A percentile compares a stretch with the other conserved stretches of the same genome.
Evolutionary conservation across 2,888 invertebrate species (phyloP).

Genomic region (Metellina segmentata): DNA sequence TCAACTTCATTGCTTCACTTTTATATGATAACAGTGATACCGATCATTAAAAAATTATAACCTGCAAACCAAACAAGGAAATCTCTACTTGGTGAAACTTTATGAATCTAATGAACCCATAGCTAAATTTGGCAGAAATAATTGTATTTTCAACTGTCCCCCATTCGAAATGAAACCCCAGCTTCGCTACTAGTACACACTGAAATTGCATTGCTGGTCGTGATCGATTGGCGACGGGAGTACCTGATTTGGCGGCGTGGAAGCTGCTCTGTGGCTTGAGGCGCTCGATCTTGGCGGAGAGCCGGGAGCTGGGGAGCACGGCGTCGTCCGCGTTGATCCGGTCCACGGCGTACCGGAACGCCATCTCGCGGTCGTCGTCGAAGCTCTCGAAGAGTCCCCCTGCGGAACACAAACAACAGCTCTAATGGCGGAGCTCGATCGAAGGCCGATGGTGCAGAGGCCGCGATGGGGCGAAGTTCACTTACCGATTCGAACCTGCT

Average conservation of each 20-base stretch:
- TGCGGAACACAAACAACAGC: constrained; percentile 33
- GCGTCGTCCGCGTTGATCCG: constrained; percentile 89
- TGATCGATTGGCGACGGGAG: neutral
- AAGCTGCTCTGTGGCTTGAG: constrained; percentile 75
- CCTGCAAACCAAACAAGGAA: too few relatives aligned
- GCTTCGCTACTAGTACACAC: neutral
- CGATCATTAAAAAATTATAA: too few relatives aligned
- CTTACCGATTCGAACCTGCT: constrained; percentile 67
- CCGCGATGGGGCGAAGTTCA: neutral
- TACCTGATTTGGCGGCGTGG: constrained; percentile 74
- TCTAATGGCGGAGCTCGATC: neutral
- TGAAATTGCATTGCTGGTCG: neutral
- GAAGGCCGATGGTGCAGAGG: neutral
- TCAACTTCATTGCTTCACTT: too few relatives aligned
- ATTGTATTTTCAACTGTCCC: too few relatives aligned
- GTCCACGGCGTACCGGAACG: constrained; percentile 95
- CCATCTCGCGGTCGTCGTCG: constrained; percentile 85
- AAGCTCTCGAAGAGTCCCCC: constrained; percentile 78
- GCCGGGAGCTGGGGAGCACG: constrained; percentile 83
- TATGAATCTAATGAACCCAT: too few relatives aligned
- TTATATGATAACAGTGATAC: too few relatives aligned
- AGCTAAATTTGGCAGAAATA: too few relatives aligned
- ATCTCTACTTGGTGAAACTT: too few relatives aligned
- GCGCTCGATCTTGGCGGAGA: constrained; percentile 65
- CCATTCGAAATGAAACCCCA: too few relatives aligned